Percentiles rank a stretch among this genome's conserved stretches.
These are phyloP conservation scores for Carettochelys insculpta DNA, from an alignment of 2,113 vertebrate species.

Conservation along the genomic window DNA sequence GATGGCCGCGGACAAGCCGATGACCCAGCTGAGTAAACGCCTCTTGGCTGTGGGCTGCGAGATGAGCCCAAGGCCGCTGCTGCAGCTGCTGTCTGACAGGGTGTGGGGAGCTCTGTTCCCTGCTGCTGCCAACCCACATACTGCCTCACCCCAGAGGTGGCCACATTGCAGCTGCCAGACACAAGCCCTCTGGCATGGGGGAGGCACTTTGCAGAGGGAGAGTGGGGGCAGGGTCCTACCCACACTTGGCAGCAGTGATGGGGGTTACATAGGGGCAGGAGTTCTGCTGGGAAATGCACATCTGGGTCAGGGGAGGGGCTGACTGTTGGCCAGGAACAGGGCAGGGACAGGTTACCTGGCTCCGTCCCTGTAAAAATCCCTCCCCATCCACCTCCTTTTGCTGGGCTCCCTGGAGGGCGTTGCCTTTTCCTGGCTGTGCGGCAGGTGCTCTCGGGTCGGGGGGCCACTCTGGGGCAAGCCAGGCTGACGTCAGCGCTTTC, in stretches of 20 bases:
- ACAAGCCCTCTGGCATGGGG: not conserved
- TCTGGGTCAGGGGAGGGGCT: not conserved
- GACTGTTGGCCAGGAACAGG: not conserved
- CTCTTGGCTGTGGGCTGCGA: not conserved
- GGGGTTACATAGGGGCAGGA: not conserved
- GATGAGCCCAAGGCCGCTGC: accelerated
- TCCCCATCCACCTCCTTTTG: not conserved
- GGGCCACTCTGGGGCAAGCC: not conserved
- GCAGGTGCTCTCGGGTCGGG: not conserved
- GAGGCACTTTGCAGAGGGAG: not conserved
- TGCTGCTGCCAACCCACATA: not conserved
- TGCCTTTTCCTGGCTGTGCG: not conserved
- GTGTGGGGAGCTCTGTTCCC: not conserved
- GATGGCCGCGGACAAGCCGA: slow-evolving; percentile 81
- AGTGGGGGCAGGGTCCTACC: not conserved
- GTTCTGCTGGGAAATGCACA: not conserved
- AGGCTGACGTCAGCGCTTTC: not conserved
- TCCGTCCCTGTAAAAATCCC: not conserved
- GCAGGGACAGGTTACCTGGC: not conserved
- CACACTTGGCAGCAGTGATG: not conserved
- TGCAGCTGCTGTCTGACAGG: not conserved
- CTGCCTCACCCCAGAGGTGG: not conserved
- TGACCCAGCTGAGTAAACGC: slow-evolving; percentile 84
- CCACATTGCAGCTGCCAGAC: not conserved
- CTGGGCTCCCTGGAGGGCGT: not conserved